Evolutionary conservation across 1,140 invertebrate species (phyloP), one percentile per base, ranked within the genome.

Genomic region (Spodoptera litura): DNA sequence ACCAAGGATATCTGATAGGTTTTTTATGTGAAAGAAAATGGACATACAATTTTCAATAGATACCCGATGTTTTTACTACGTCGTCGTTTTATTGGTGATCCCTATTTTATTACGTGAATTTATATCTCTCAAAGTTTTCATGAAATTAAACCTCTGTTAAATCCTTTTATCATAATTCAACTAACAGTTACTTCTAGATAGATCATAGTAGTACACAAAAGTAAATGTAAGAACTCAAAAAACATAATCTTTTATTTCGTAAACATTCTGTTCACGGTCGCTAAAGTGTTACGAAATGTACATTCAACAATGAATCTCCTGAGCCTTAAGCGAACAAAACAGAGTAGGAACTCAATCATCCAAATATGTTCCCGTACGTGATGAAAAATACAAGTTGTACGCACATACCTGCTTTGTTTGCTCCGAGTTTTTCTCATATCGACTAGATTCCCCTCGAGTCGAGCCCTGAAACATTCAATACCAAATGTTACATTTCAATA

Each of bases 401-500:
- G 64, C 38, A 58, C 55, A 12, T 70, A 75, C 62, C 78, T 78
- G 59, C 20, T 71, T 84, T 85, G 81, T 86, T 89, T 86, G 86
- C 72, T 70, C 20, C 68, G 61, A 66, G 71, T 35, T 71, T 72
- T 83, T 83, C 81, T 87, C 85, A 88, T 88, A 86, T 85, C 80
- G 64, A 82, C 83, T 66, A 88, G 84, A 89, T 84, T 86, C 85
- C 88, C 87, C 80, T 9, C 13, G 27, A 83, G 79, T 79, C 62
- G 82, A 77, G 27, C 25, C 75, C 89, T 91, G 91, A 76, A 91
- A 91, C 85, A 85, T 89, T 86, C 83, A 75, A 83, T 82, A 61
- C 86, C 91, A 91, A 92, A 89, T 91, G 89, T 91, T 92, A 92
- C 88, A 87, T 91, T 91, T 90, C 91, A 93, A 91, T 92, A 92